Conservation (phyloP, 92 coral and sea anemone genomes). For the Palythoa heliodiscus region DNA sequence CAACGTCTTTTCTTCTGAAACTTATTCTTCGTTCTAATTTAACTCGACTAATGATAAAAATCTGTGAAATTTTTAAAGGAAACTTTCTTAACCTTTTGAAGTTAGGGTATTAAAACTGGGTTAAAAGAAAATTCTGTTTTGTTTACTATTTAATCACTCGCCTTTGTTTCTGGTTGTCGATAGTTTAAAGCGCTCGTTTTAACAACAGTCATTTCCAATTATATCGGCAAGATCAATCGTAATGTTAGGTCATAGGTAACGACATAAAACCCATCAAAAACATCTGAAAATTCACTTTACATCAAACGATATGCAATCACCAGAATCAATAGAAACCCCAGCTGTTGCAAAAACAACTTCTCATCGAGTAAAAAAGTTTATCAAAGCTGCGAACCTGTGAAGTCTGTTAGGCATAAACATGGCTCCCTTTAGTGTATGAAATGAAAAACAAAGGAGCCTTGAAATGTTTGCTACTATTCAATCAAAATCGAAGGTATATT, state of each 20-base stretch:
- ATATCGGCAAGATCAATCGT: slow-evolving; percentile 37
- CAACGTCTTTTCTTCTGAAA: too few species aligned
- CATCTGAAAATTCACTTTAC: slow-evolving; percentile 48
- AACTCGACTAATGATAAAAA: too few species aligned
- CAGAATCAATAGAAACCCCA: slow-evolving; percentile 22
- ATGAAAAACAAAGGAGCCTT: too few species aligned
- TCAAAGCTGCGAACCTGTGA: neutral
- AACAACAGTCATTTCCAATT: slow-evolving; percentile 28
- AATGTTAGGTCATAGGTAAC: slow-evolving; percentile 32
- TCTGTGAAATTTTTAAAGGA: too few species aligned
- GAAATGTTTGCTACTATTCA: too few species aligned
- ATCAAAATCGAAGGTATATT: neutral
- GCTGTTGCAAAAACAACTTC: slow-evolving; percentile 2
- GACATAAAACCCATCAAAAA: slow-evolving; percentile 35
- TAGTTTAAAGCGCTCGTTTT: neutral
- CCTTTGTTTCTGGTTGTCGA: neutral
- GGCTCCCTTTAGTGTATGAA: too few species aligned
- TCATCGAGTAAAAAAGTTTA: neutral
- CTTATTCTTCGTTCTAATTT: too few species aligned
- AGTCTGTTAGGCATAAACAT: neutral
- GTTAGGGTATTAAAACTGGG: too few species aligned
- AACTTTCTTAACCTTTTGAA: too few species aligned
- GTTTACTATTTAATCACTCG: neutral
- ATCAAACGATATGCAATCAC: slow-evolving; percentile 45
- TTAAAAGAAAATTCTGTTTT: neutral